These are phyloP conservation scores for Zosterops lateralis DNA, from an alignment of 2,113 vertebrate species.

Conservation along the genomic window DNA sequence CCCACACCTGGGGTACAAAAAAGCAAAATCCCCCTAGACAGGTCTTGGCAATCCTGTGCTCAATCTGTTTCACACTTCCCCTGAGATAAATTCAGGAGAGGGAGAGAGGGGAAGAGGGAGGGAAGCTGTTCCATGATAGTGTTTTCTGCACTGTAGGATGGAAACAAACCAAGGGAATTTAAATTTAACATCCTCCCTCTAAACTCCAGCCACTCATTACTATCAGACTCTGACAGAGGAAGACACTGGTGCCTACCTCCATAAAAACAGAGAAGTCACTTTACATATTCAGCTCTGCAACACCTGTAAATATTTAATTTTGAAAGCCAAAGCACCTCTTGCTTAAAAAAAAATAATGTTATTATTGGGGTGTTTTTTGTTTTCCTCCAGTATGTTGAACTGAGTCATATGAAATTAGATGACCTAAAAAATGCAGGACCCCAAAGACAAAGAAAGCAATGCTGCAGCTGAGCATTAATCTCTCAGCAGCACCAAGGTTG, in stretches of 20 bases:
- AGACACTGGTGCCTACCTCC: not conserved
- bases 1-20: conserved; percentile 11
- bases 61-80: conserved; percentile 46
- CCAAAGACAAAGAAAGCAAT: conserved; percentile 19
- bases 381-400: not conserved
- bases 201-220: not conserved
- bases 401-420: not conserved
- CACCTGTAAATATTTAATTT: not conserved
- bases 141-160: not conserved
- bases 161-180: not conserved
- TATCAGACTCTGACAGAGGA: not conserved
- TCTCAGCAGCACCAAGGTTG: not conserved
- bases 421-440: not conserved
- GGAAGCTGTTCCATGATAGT: not conserved
- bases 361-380: not conserved
- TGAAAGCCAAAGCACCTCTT: not conserved
- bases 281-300: not conserved
- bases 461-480: not conserved
- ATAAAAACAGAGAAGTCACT: not conserved
- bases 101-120: not conserved
- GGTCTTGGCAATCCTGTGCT: conserved; percentile 29
- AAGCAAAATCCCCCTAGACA: conserved; percentile 19
- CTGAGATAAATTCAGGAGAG: not conserved
- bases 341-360: not conserved
- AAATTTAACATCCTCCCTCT: not conserved